phyloP scores from a whole-genome alignment of 2,888 invertebrate genomes.

The Acleris literana region DNA sequence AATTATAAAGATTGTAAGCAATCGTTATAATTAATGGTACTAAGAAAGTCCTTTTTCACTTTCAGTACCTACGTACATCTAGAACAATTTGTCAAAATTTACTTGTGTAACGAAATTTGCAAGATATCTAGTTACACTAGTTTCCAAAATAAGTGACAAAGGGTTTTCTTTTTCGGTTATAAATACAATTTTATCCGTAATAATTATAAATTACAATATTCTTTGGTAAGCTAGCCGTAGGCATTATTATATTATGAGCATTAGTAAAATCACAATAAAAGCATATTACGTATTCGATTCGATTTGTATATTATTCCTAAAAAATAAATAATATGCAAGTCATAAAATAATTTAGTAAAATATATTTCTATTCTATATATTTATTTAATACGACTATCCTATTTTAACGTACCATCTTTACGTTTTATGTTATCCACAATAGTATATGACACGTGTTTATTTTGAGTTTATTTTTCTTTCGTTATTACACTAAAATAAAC shows the following conservation, averaged over 20 bases:
- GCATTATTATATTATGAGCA: constrained; percentile 52
- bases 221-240: constrained; percentile 80
- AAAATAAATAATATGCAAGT: constrained; percentile 1
- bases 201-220: constrained; percentile 48
- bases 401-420: constrained; percentile 23
- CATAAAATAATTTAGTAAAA: constrained; percentile 28
- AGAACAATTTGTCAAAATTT: background rate
- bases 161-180: constrained; percentile 7
- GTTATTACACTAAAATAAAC: background rate
- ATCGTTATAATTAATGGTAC: background rate
- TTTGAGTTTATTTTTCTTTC: background rate
- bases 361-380: constrained; percentile 25
- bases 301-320: constrained; percentile 30
- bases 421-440: constrained; percentile 2
- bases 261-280: constrained; percentile 56
- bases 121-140: background rate
- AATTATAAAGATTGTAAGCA: background rate
- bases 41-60: background rate
- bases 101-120: background rate
- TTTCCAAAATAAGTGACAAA: background rate
- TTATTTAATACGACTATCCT: constrained; percentile 3
- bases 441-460: background rate
- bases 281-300: constrained; percentile 35
- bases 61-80: background rate
- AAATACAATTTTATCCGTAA: constrained; percentile 37